phyloP scores from a whole-genome alignment of 2,888 invertebrate genomes.

The Adelphocoris suturalis region DNA sequence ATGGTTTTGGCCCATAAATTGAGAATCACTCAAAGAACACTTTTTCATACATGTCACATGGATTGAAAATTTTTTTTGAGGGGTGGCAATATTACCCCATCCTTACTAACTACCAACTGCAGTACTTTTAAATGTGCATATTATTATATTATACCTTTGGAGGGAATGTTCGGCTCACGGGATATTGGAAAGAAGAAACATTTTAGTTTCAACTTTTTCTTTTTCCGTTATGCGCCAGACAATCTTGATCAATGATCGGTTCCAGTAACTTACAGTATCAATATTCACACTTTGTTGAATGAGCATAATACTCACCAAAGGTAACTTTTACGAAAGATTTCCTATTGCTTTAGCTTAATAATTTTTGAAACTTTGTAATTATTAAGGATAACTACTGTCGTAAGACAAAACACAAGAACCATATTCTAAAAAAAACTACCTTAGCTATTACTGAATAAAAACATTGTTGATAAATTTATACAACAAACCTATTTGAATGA shows the following conservation, averaged over 20 bases:
- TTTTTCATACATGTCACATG: too few relatives aligned
- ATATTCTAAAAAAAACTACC: constrained; percentile 73
- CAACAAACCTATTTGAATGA: constrained; percentile 67
- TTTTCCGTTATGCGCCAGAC: constrained; percentile 45
- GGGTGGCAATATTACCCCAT: too few relatives aligned
- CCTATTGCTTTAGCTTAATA: constrained; percentile 55
- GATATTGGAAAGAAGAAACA: neutral
- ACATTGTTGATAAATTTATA: constrained; percentile 74
- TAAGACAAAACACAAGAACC: constrained; percentile 74
- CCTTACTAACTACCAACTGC: too few relatives aligned
- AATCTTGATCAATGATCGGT: constrained; percentile 41
- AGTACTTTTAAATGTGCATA: too few relatives aligned
- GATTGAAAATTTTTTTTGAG: too few relatives aligned
- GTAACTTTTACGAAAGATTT: constrained; percentile 24
- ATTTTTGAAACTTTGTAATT: constrained; percentile 55
- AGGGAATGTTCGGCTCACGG: constrained; percentile 45
- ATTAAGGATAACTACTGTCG: constrained; percentile 66
- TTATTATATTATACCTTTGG: constrained; percentile 56
- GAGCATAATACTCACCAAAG: constrained; percentile 58
- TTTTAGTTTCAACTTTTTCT: neutral
- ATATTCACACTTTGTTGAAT: neutral
- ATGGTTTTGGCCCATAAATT: too few relatives aligned
- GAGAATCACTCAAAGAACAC: too few relatives aligned
- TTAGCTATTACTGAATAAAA: constrained; percentile 63
- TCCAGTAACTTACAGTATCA: neutral